These are phyloP conservation scores for Neopipo cinnamomea DNA, from an alignment of 2,113 vertebrate species.

Conservation along the genomic window DNA sequence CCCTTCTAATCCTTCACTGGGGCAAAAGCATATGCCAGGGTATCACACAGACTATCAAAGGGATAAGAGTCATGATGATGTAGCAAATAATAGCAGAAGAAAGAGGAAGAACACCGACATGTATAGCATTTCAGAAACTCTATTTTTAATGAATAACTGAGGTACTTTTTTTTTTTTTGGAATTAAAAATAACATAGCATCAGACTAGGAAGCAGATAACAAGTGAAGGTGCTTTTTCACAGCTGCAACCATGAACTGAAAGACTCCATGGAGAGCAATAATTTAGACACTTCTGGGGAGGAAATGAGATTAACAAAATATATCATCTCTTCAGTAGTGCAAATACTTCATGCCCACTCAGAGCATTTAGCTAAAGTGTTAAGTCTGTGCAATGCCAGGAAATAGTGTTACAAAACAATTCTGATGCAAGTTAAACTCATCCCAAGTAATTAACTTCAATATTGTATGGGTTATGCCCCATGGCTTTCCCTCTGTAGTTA, in stretches of 20 bases:
- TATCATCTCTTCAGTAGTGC: not conserved
- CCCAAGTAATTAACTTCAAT: not conserved
- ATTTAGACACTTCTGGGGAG: not conserved
- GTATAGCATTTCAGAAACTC: not conserved
- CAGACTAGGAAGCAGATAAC: not conserved
- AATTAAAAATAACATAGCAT: not conserved
- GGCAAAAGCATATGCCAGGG: conserved; percentile 53
- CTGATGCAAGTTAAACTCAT: not conserved
- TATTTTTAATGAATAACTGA: not conserved
- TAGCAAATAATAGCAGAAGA: not conserved
- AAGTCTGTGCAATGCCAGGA: not conserved
- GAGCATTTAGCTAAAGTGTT: not conserved
- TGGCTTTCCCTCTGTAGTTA: not conserved
- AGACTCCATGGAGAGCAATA: not conserved
- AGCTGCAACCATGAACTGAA: not conserved
- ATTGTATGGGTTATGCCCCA: not conserved
- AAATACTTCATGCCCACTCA: not conserved
- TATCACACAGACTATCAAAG: conserved; percentile 47
- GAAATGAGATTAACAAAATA: not conserved
- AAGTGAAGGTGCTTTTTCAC: not conserved
- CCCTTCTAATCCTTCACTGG: conserved; percentile 57
- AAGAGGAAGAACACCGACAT: not conserved
- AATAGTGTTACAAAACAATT: not conserved
- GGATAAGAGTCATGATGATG: conserved; percentile 63
- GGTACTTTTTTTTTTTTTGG: not conserved